Evolutionary conservation across 2,888 invertebrate species (phyloP).

Genomic region (Rotaria magnacalcarata): DNA sequence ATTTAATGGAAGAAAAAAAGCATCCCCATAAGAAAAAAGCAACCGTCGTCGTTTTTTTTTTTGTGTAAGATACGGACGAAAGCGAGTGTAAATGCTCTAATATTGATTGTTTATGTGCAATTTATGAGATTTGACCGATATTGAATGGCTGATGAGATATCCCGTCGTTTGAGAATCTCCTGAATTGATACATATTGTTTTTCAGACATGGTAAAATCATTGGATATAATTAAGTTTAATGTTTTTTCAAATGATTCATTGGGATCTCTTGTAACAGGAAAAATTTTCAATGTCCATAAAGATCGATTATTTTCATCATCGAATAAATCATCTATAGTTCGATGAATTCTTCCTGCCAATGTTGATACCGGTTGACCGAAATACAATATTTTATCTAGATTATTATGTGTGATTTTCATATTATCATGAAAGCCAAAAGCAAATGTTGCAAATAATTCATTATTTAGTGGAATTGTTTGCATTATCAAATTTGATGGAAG

Average conservation of each 20-base stretch:
- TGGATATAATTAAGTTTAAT: not conserved
- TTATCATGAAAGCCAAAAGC: not conserved
- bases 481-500: constrained; percentile 3
- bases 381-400: not conserved
- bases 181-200: not conserved
- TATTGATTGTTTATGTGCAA: not conserved
- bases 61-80: not conserved
- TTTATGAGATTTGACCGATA: not conserved
- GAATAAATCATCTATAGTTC: not conserved
- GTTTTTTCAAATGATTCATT: constrained; percentile 22
- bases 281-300: constrained; percentile 15
- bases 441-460: constrained; percentile 7
- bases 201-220: not conserved
- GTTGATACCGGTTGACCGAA: not conserved
- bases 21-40: not conserved
- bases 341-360: not conserved
- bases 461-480: constrained; percentile 16
- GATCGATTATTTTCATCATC: constrained; percentile 6
- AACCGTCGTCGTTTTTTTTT: not conserved
- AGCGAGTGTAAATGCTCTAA: not conserved
- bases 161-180: not conserved
- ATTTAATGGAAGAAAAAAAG: not conserved
- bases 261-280: not conserved
- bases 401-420: not conserved
- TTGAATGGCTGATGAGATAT: not conserved